phyloP scores from a whole-genome alignment of 2,113 vertebrate genomes.

The Alethe castanea region DNA sequence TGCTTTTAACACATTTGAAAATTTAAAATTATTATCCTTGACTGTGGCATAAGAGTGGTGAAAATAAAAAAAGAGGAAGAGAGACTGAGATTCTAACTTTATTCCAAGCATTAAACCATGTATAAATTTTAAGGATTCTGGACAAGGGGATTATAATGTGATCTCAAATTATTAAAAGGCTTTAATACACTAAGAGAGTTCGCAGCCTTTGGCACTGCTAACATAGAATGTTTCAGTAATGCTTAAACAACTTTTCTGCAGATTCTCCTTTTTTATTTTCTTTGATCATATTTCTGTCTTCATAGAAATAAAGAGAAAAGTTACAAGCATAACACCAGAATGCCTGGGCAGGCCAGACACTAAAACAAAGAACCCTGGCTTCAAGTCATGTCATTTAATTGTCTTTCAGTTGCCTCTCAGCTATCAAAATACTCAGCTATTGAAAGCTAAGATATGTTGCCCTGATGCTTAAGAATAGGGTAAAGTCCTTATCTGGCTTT shows the following conservation, averaged over 20 bases:
- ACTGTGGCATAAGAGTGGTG: neutral
- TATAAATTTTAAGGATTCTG: conserved; percentile 45
- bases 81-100: neutral
- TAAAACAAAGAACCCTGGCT: conserved; percentile 7
- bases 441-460: neutral
- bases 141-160: conserved; percentile 54
- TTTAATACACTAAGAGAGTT: conserved; percentile 41
- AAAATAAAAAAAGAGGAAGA: neutral
- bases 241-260: conserved; percentile 53
- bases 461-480: neutral
- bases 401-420: neutral
- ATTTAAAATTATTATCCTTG: conserved; percentile 28
- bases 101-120: conserved; percentile 35
- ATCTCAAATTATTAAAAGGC: conserved; percentile 53
- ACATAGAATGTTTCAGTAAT: conserved; percentile 3
- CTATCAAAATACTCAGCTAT: neutral
- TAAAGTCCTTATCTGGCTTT: neutral
- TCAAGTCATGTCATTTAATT: neutral
- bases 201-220: neutral
- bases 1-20: conserved; percentile 2
- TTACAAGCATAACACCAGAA: conserved; percentile 6
- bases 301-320: conserved; percentile 11
- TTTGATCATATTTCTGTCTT: conserved; percentile 54
- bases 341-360: neutral
- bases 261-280: conserved; percentile 30